Evolutionary conservation across 2,113 vertebrate genomes (phyloP).

Genomic region (Hippopotamus amphibius): DNA sequence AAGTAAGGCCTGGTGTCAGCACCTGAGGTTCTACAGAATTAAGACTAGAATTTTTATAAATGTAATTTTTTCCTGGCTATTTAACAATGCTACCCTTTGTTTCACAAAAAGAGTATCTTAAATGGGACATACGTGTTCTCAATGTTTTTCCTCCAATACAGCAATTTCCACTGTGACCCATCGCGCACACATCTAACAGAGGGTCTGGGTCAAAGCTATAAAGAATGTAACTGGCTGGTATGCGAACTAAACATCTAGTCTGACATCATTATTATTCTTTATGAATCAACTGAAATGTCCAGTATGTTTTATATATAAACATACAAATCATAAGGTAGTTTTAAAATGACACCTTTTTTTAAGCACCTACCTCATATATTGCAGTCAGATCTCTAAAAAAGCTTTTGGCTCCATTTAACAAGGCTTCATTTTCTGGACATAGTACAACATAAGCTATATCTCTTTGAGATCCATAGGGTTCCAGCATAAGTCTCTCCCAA

Average conservation of each 20-base stretch:
- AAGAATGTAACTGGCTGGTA: not conserved
- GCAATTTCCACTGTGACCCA: not conserved
- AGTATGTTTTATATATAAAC: constrained; percentile 23
- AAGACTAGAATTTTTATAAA: constrained; percentile 54
- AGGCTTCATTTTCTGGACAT: constrained; percentile 97
- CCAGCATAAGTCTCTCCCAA: constrained; percentile 98
- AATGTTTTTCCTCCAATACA: not conserved
- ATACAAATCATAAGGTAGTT: constrained; percentile 22
- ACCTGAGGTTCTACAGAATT: not conserved
- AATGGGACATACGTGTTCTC: not conserved
- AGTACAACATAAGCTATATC: constrained; percentile 98
- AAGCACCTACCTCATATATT: constrained; percentile 94
- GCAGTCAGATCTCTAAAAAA: constrained; percentile 98
- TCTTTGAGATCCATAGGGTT: constrained; percentile 97
- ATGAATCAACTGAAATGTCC: not conserved
- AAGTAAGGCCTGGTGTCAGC: not conserved
- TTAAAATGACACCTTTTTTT: constrained; percentile 49
- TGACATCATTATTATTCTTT: not conserved
- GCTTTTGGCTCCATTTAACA: constrained; percentile 96
- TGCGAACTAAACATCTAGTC: constrained; percentile 14
- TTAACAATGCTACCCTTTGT: not conserved
- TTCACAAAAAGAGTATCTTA: constrained; percentile 27
- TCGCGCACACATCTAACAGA: not conserved
- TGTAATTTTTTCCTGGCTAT: not conserved
- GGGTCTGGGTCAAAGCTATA: not conserved